Evolutionary conservation across 2,797 vertebrate genomes (phyloP).

Genomic region (Gymnothorax reevesii): DNA sequence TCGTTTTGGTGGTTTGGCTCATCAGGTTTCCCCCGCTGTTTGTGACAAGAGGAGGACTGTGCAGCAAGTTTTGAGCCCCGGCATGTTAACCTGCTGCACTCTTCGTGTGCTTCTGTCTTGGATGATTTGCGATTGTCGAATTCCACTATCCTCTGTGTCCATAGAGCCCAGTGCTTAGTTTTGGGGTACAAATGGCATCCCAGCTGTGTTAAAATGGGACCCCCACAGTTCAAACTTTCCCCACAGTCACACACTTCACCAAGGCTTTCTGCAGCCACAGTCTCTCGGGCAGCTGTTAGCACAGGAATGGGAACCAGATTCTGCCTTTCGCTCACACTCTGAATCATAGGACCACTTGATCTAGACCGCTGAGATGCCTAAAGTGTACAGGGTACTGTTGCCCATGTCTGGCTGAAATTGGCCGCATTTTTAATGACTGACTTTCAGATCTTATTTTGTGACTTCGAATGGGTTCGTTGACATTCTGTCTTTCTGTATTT

Average conservation of each 20-base stretch:
- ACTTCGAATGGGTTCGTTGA: not conserved
- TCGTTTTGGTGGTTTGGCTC: not conserved
- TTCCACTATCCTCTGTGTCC: not conserved
- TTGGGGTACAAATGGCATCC: not conserved
- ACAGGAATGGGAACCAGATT: slow-evolving; percentile 18
- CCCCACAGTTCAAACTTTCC: not conserved
- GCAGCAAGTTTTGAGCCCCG: not conserved
- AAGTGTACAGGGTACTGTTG: not conserved
- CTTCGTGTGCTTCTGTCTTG: not conserved
- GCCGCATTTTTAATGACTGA: not conserved
- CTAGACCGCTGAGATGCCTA: not conserved
- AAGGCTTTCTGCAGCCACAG: not conserved
- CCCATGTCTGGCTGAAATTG: not conserved
- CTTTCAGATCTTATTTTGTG: not conserved
- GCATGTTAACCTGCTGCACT: not conserved
- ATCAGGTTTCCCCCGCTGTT: not conserved
- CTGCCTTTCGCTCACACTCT: slow-evolving; percentile 14
- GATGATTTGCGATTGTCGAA: not conserved
- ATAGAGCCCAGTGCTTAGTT: not conserved
- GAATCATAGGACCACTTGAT: not conserved
- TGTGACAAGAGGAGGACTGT: not conserved
- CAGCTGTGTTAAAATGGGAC: not conserved
- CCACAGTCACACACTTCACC: not conserved
- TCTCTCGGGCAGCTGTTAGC: slow-evolving; percentile 21
- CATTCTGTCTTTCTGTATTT: not conserved